Evolutionary conservation across 2,797 vertebrate species (phyloP), one percentile per base, ranked within the genome.

Genomic region (Dermochelys coriacea): DNA sequence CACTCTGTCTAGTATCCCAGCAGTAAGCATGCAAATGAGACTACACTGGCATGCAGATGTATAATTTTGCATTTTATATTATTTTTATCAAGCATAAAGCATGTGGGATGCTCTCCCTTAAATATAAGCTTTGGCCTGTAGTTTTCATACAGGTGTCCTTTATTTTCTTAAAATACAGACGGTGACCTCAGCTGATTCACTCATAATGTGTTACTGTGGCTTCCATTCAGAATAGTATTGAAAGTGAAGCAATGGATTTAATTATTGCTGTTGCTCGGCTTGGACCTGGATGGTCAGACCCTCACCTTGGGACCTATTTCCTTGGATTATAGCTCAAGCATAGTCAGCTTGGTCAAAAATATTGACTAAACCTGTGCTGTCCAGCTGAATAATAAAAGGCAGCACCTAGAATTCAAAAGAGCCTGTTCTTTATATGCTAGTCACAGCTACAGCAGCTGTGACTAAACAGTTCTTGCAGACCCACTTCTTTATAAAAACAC

Each of bases 381-480:
- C 21, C 4, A 7, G 45, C 74, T 4, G 4, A 86, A 82, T 55
- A 51, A 37, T 29, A 51, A 21, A 55, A 55, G 37, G 34, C 52
- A 84, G 78, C 85, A 50, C 27, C 50, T 15, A 50, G 50, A 14
- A 18, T 75, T 41, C 12, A 59, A 34, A 6, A 25, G 8, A 27
- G 3, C 12, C 4, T 16, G 0, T 37, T 10, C 47, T 25, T 29
- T 45, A 54, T 45, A 82, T 75, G 3, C 37, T 2, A 34, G 80
- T 82, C 54, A 29, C 83, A 91, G 89, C 84, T 91, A 83, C 89
- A 52, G 89, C 34, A 84, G 91, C 83, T 81, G 88, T 29, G 83
- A 61, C 29, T 80, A 37, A 34, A 21, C 16, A 0, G 1, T 23
- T 31, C 57, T 0, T 1, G 31, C n/a, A 1, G 1, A 23, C 57